Evolutionary conservation across 2,113 vertebrate genomes (phyloP).

Genomic region (Tympanuchus pallidicinctus): DNA sequence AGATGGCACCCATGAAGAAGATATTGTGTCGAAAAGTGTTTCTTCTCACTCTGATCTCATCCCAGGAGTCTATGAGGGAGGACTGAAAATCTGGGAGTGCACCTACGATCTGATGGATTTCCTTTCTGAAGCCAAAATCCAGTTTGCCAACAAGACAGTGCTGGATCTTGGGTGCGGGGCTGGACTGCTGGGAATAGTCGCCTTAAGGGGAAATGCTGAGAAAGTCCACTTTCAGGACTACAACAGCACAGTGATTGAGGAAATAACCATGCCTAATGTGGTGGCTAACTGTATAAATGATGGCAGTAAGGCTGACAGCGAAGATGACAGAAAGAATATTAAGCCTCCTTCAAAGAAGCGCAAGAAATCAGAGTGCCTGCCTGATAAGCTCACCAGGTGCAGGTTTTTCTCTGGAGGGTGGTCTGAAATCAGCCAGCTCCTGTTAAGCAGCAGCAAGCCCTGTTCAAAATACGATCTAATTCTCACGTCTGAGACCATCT

Average conservation of each 20-base stretch:
- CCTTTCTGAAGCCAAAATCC: slow-evolving; percentile 78
- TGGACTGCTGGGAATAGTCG: slow-evolving; percentile 89
- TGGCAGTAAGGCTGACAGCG: neutral
- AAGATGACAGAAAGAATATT: neutral
- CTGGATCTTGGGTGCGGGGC: slow-evolving; percentile 95
- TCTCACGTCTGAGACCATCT: slow-evolving; percentile 95
- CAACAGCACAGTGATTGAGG: slow-evolving; percentile 91
- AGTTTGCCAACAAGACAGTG: slow-evolving; percentile 83
- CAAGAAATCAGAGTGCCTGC: slow-evolving; percentile 47
- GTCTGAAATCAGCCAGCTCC: slow-evolving; percentile 83
- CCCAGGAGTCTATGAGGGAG: slow-evolving; percentile 93
- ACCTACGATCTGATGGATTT: slow-evolving; percentile 91
- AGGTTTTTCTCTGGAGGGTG: slow-evolving; percentile 94
- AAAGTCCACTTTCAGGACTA: slow-evolving; percentile 95
- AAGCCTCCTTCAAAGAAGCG: slow-evolving; percentile 55
- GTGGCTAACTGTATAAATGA: slow-evolving; percentile 81
- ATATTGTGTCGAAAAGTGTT: slow-evolving; percentile 79
- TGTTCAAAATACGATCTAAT: slow-evolving; percentile 88
- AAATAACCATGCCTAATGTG: slow-evolving; percentile 89
- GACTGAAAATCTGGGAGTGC: slow-evolving; percentile 97
- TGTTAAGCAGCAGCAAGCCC: slow-evolving; percentile 68
- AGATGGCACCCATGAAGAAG: slow-evolving; percentile 57
- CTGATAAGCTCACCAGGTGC: slow-evolving; percentile 72
- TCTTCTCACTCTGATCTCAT: slow-evolving; percentile 91
- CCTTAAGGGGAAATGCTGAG: slow-evolving; percentile 82